Conservation (phyloP, 2,797 vertebrate genomes). For the Tamandua tetradactyla region DNA sequence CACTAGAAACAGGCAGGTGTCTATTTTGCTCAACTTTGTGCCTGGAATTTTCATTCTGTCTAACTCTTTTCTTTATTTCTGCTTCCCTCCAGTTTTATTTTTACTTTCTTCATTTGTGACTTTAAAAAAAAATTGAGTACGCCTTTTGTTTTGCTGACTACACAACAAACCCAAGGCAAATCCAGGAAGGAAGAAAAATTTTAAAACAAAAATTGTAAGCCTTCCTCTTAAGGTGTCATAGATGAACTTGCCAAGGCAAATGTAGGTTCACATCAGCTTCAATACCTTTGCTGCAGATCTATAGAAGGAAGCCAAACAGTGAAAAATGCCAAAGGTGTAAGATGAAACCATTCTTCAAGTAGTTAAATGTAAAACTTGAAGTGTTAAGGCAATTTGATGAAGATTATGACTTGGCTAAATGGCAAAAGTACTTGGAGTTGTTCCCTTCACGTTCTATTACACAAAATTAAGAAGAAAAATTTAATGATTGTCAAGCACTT, state of each 20-base stretch:
- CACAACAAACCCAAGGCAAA: constrained; percentile 26
- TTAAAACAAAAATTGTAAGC: background rate
- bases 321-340: constrained; percentile 40
- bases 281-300: background rate
- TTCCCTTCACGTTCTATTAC: constrained; percentile 24
- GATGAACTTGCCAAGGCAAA: background rate
- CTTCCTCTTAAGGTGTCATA: constrained; percentile 28
- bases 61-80: background rate
- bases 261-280: background rate
- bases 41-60: background rate
- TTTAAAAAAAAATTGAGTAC: constrained; percentile 22
- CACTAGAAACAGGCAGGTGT: background rate
- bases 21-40: background rate
- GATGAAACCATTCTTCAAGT: constrained; percentile 49
- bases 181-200: background rate
- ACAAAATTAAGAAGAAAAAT: constrained; percentile 23
- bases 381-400: constrained; percentile 27
- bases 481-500: constrained; percentile 35
- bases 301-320: background rate
- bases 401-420: constrained; percentile 50
- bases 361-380: constrained; percentile 46
- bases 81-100: background rate
- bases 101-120: background rate
- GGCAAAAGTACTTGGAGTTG: constrained; percentile 25
- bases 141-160: constrained; percentile 31